These are phyloP conservation scores for Lamellibrachia columna DNA, from an alignment of 2,888 invertebrate genomes.

Conservation along the genomic window DNA sequence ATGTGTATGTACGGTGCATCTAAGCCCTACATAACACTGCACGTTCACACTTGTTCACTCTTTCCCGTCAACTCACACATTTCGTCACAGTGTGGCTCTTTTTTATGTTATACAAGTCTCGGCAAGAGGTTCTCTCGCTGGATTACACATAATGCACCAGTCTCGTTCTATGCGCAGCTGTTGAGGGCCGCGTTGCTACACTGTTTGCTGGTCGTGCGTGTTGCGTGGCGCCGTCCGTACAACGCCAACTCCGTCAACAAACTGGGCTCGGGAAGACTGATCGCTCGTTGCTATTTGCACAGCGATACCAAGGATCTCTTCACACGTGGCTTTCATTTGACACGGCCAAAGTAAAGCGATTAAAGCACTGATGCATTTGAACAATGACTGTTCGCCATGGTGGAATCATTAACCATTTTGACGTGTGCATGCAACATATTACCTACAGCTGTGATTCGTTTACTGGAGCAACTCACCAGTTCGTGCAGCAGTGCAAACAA, in stretches of 20 bases:
- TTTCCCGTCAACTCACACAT: no score
- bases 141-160: background rate
- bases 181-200: background rate
- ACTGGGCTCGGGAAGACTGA: background rate
- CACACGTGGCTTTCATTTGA: background rate
- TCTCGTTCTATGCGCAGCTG: background rate
- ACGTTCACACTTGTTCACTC: no score
- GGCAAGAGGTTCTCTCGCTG: background rate
- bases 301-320: background rate
- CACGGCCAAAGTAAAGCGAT: background rate
- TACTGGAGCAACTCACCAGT: background rate
- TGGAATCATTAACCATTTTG: constrained; percentile 16
- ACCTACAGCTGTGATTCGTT: background rate
- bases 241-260: background rate
- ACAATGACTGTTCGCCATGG: background rate
- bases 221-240: background rate
- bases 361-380: background rate
- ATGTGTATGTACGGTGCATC: no score
- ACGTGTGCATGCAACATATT: background rate
- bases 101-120: background rate
- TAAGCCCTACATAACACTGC: no score
- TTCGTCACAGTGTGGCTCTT: background rate
- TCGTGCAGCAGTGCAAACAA: no score
- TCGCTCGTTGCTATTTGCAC: background rate
- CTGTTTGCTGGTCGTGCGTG: background rate